Conservation (phyloP, 2,113 vertebrate genomes). For the Nettapus auritus region DNA sequence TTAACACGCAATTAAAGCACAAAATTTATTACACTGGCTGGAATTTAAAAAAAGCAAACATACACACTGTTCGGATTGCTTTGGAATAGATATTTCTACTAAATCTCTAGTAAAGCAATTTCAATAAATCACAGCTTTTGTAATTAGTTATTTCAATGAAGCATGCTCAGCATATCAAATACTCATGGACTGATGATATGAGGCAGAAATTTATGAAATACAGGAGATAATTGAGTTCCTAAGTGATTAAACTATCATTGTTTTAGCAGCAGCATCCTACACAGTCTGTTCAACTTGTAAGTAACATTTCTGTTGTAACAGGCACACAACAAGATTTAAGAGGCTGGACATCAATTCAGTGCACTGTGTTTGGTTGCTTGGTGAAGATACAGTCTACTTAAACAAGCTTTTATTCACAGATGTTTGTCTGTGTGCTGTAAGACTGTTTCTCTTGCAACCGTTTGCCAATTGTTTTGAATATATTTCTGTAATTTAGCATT, state of each 20-base stretch:
- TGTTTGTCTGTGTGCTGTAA: neutral
- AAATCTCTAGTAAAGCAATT: conserved; percentile 73
- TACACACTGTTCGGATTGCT: conserved; percentile 67
- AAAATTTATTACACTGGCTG: conserved; percentile 55
- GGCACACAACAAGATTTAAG: neutral
- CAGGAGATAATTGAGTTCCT: conserved; percentile 57
- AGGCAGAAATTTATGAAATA: conserved; percentile 71
- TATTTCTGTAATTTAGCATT: neutral
- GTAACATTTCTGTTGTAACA: neutral
- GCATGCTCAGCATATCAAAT: conserved; percentile 76
- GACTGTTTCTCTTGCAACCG: neutral
- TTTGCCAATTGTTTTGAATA: neutral
- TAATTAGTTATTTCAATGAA: conserved; percentile 81
- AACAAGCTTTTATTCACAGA: neutral
- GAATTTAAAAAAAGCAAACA: conserved; percentile 70
- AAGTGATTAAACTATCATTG: conserved; percentile 56
- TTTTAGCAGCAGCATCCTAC: conserved; percentile 14
- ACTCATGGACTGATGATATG: conserved; percentile 78
- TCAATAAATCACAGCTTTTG: conserved; percentile 75
- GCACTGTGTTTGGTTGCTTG: neutral
- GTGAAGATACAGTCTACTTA: neutral
- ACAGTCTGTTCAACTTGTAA: neutral
- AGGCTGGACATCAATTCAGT: neutral
- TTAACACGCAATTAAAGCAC: conserved; percentile 69
- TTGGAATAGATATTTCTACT: conserved; percentile 73